Evolutionary conservation across 53 echinoderm and acorn worm species (phyloP), one percentile per base, ranked within the genome.

Genomic region (Echinometra lucunter): DNA sequence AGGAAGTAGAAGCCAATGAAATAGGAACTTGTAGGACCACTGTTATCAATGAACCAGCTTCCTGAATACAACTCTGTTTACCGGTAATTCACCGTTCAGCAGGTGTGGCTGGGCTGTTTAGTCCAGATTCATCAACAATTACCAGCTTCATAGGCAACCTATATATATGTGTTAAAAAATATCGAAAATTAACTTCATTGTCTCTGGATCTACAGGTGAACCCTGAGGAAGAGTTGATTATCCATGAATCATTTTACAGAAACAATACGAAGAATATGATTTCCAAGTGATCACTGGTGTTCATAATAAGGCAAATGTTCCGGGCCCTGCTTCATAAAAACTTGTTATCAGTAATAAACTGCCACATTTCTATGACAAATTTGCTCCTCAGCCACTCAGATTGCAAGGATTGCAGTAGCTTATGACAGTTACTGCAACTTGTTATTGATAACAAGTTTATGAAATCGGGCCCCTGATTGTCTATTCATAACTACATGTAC

Each of bases 1-100:
- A 90, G 63, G 60, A 66, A 66, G 91, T 90, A 66, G 91, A 90
- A 60, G 28, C 30, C 27, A 25, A 7, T 30, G 40, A 44, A 53
- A 66, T 60, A 66, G 91, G 58, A 89, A 63, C 63, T 57, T 56
- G 58, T 63, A 19, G 66, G 42, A 40, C 49, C 10, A 85, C 13
- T 49, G n/a, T 85, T 49, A 85, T 85, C 85, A 11, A 27, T 27
- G 47, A 49, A 28, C 49, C 85, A 45, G 45, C 49, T 85, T 85
- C 85, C 85, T 85, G 85, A n/a, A 27, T 47, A 9, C 21, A 45
- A n/a, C 49, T 85, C 1, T 80, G 0, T 80, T 38, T n/a, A n/a
- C n/a, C n/a, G n/a, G n/a, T 21, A 37, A 37, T 85, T 10, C 27
- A 47, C n/a, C n/a, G 37, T 49, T 47, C 49, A 7, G 19, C 85